Conservation (phyloP, 2,888 invertebrate species). For the Idaea aversata region DNA sequence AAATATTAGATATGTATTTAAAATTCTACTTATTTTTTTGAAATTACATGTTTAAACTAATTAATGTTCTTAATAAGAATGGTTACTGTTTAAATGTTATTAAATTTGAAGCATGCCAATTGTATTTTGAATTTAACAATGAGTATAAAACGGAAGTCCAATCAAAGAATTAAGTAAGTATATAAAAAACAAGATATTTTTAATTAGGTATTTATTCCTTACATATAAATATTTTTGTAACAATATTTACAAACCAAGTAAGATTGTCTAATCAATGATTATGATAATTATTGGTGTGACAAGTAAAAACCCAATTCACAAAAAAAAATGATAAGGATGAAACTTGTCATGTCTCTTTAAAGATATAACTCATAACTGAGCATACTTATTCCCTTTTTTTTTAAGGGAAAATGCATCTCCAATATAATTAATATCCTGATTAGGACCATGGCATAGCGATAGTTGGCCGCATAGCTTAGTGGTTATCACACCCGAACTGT, state of each 20-base stretch:
- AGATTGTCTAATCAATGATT: neutral
- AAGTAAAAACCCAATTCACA: neutral
- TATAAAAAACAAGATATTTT: neutral
- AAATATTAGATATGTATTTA: neutral
- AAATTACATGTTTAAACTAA: slow-evolving; percentile 12
- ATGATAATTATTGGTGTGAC: neutral
- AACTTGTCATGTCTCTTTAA: neutral
- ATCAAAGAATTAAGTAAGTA: neutral
- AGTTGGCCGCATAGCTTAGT: too few species aligned
- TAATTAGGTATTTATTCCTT: neutral
- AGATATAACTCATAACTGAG: neutral
- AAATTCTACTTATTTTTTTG: slow-evolving; percentile 14
- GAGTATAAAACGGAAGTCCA: too few species aligned
- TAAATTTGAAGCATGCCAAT: slow-evolving; percentile 35
- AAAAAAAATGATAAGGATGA: neutral
- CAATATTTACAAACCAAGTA: neutral
- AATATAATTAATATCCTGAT: too few species aligned
- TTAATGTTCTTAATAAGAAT: slow-evolving; percentile 10
- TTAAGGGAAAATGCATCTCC: too few species aligned
- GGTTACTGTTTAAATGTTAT: slow-evolving; percentile 33
- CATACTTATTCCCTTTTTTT: too few species aligned
- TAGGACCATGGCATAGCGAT: too few species aligned
- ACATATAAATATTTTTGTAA: neutral
- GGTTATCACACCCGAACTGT: too few species aligned
- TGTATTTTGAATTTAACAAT: slow-evolving; percentile 9